Percentiles rank a stretch among this genome's conserved stretches.
phyloP scores from a whole-genome alignment of 1,140 invertebrate genomes.

The Drosophila seguyi region DNA sequence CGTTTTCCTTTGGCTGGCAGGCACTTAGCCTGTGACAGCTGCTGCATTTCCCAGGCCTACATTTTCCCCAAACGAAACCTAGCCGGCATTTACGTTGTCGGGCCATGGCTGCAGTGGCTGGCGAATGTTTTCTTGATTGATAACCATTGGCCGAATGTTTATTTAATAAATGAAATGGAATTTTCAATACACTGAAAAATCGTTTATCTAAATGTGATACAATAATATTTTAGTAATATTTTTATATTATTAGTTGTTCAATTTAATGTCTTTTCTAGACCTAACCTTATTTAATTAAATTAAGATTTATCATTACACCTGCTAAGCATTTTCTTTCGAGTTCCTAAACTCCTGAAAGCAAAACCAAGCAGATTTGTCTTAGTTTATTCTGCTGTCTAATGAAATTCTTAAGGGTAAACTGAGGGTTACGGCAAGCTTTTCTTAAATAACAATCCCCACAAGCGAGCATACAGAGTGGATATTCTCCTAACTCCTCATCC shows the following conservation, averaged over 20 bases:
- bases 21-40: constrained; percentile 61
- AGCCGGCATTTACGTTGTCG: constrained; percentile 37
- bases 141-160: constrained; percentile 65
- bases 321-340: constrained; percentile 47
- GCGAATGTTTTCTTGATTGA: constrained; percentile 61
- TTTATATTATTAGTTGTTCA: not conserved
- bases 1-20: constrained; percentile 29
- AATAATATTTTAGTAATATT: too few relatives aligned
- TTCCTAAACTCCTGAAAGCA: not conserved
- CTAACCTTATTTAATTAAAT: not conserved
- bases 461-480: constrained; percentile 21
- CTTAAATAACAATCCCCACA: constrained; percentile 49
- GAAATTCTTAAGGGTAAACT: constrained; percentile 31
- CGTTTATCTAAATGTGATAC: too few relatives aligned
- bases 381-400: constrained; percentile 24
- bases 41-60: constrained; percentile 73
- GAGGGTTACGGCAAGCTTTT: constrained; percentile 24
- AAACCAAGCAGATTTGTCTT: constrained; percentile 24
- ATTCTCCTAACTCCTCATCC: constrained; percentile 8
- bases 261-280: not conserved
- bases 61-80: constrained; percentile 19
- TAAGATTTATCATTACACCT: not conserved
- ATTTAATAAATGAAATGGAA: constrained; percentile 73
- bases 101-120: constrained; percentile 36
- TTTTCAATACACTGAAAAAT: constrained; percentile 18